A percentile compares a stretch with the other conserved stretches of the same genome.
Evolutionary conservation across 2,113 vertebrate species (phyloP).

Genomic region (Anarrhichthys ocellatus): DNA sequence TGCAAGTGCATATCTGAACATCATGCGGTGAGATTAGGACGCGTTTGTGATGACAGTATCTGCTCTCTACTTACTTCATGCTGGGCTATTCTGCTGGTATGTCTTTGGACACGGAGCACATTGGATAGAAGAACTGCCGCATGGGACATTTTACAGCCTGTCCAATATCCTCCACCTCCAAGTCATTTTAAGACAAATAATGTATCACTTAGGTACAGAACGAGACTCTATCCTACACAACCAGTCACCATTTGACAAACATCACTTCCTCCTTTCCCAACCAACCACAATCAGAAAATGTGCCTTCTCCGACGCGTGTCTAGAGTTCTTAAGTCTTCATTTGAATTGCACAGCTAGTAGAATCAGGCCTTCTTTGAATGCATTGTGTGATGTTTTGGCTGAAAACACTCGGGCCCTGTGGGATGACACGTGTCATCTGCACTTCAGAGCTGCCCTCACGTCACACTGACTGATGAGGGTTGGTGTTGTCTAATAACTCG

Average conservation of each 20-base stretch:
- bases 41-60: slow-evolving; percentile 17
- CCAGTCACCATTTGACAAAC: slow-evolving; percentile 33
- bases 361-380: slow-evolving; percentile 39
- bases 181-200: slow-evolving; percentile 28
- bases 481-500: slow-evolving; percentile 69
- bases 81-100: not conserved
- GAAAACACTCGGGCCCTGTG: slow-evolving; percentile 56
- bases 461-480: slow-evolving; percentile 58
- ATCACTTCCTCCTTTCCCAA: slow-evolving; percentile 29
- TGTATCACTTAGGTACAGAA: slow-evolving; percentile 23
- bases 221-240: slow-evolving; percentile 3
- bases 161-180: slow-evolving; percentile 1
- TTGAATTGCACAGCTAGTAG: slow-evolving; percentile 53
- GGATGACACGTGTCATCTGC: slow-evolving; percentile 56
- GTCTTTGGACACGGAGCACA: slow-evolving; percentile 7
- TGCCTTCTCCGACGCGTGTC: slow-evolving; percentile 43
- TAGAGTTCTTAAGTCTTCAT: slow-evolving; percentile 51
- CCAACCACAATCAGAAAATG: slow-evolving; percentile 30
- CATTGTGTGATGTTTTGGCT: slow-evolving; percentile 61
- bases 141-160: slow-evolving; percentile 19
- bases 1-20: slow-evolving; percentile 60
- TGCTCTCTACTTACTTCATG: not conserved
- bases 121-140: slow-evolving; percentile 24
- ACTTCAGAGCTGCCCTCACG: slow-evolving; percentile 55
- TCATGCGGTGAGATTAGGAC: slow-evolving; percentile 10